Percentiles rank a stretch among this genome's conserved stretches.
Evolutionary conservation across 2,888 invertebrate species (phyloP).

Genomic region (Aspidiotus destructor): DNA sequence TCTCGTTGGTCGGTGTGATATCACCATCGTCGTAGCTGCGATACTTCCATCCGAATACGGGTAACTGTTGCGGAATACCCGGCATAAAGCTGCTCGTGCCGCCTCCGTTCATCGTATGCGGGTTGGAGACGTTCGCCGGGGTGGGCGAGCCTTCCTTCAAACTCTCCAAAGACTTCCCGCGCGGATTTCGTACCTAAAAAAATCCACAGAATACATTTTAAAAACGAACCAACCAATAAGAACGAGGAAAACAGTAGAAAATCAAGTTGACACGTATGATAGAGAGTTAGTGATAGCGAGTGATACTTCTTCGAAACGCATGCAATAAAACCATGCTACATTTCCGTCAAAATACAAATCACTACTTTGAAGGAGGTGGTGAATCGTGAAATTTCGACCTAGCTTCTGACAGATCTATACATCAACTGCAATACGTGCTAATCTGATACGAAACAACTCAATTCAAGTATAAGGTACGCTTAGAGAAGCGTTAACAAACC

Average conservation of each 20-base stretch:
- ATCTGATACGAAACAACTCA: too few species aligned
- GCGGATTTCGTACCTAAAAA: slow-evolving; percentile 59
- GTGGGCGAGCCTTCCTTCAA: slow-evolving; percentile 54
- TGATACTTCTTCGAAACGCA: background rate
- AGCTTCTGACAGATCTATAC: too few species aligned
- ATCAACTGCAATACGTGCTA: too few species aligned
- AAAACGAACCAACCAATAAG: slow-evolving; percentile 5
- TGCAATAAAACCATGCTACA: background rate
- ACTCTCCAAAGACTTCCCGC: slow-evolving; percentile 77
- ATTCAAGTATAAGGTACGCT: too few species aligned
- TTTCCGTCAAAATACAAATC: too few species aligned
- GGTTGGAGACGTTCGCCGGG: slow-evolving; percentile 13
- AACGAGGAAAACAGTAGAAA: slow-evolving; percentile 21
- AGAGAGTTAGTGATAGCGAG: background rate
- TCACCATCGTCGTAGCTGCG: slow-evolving; percentile 82
- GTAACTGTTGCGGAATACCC: slow-evolving; percentile 35
- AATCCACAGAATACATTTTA: background rate
- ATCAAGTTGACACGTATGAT: slow-evolving; percentile 10
- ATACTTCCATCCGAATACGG: slow-evolving; percentile 35
- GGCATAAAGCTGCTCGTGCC: slow-evolving; percentile 40
- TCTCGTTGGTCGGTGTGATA: slow-evolving; percentile 78
- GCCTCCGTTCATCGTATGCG: slow-evolving; percentile 46
- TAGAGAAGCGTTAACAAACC: slow-evolving; percentile 41
- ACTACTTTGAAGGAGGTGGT: too few species aligned
- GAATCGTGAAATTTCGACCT: too few species aligned